These are phyloP conservation scores for Chrysolina oricalcia DNA, from an alignment of 2,888 invertebrate genomes.

Conservation along the genomic window DNA sequence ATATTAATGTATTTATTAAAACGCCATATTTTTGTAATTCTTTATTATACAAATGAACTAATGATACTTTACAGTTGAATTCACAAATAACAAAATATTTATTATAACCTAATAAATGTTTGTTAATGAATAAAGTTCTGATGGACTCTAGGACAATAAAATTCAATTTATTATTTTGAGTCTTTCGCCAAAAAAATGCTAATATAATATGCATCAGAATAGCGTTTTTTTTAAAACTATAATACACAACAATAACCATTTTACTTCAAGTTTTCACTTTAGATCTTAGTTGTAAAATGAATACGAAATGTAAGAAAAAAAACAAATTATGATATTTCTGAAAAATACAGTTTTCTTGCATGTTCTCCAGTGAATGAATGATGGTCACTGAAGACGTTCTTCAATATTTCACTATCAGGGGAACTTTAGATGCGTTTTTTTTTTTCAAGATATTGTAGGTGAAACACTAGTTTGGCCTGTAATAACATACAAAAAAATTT, in stretches of 20 bases:
- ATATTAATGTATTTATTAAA: neutral
- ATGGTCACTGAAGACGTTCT: neutral
- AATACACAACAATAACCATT: neutral
- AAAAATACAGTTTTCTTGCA: neutral
- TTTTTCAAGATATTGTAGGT: too few species aligned
- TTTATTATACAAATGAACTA: slow-evolving; percentile 7
- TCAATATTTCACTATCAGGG: neutral
- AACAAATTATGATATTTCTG: too few species aligned
- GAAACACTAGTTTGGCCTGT: neutral
- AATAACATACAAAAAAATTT: neutral
- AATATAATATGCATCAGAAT: neutral
- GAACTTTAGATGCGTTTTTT: neutral
- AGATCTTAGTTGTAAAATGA: too few species aligned
- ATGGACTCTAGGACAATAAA: slow-evolving; percentile 43
- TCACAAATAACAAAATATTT: slow-evolving; percentile 40
- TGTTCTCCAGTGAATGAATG: neutral
- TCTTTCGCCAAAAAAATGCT: slow-evolving; percentile 12
- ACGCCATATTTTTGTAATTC: neutral
- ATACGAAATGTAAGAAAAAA: too few species aligned
- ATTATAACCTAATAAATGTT: slow-evolving; percentile 44
- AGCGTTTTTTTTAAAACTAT: neutral
- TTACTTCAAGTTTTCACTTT: too few species aligned
- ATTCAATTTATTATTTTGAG: slow-evolving; percentile 32
- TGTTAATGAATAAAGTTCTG: slow-evolving; percentile 16
- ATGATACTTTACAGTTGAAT: slow-evolving; percentile 9